A percentile compares a stretch with the other conserved stretches of the same genome.
These are phyloP conservation scores for Heteromormyrus szaboi DNA, from an alignment of 2,797 vertebrate species.

Conservation along the genomic window DNA sequence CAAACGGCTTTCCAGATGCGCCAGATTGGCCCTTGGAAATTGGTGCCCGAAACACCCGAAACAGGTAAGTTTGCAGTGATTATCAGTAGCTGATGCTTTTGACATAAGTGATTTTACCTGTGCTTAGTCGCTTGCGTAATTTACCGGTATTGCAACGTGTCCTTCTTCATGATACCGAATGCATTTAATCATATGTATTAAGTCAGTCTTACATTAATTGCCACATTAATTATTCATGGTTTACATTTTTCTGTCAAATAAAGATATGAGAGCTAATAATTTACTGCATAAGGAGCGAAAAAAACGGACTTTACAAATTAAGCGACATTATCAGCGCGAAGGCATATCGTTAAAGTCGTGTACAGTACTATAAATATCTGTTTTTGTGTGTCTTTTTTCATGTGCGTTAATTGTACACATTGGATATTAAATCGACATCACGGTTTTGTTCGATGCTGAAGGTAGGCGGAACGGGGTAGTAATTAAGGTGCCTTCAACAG, in stretches of 20 bases:
- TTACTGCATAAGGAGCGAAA: background rate
- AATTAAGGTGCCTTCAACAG: background rate
- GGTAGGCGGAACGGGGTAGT: background rate
- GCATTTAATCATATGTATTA: background rate
- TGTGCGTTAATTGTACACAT: background rate
- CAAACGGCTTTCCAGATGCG: constrained; percentile 81
- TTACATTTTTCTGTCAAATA: background rate
- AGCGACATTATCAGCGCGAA: background rate
- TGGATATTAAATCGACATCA: background rate
- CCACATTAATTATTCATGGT: background rate
- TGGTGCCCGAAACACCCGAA: constrained; percentile 80
- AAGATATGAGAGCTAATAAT: background rate
- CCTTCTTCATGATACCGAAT: background rate
- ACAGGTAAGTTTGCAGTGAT: constrained; percentile 64
- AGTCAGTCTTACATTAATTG: background rate
- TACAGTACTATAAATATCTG: background rate
- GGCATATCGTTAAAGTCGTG: background rate
- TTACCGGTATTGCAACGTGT: background rate
- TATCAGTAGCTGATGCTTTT: background rate
- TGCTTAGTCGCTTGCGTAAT: background rate
- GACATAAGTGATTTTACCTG: background rate
- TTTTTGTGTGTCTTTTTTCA: background rate
- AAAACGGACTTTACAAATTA: background rate
- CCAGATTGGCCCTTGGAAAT: constrained; percentile 74
- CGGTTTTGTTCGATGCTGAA: background rate